Evolutionary conservation across 2,113 vertebrate genomes (phyloP).

Genomic region (Oreotrochilus melanogaster): DNA sequence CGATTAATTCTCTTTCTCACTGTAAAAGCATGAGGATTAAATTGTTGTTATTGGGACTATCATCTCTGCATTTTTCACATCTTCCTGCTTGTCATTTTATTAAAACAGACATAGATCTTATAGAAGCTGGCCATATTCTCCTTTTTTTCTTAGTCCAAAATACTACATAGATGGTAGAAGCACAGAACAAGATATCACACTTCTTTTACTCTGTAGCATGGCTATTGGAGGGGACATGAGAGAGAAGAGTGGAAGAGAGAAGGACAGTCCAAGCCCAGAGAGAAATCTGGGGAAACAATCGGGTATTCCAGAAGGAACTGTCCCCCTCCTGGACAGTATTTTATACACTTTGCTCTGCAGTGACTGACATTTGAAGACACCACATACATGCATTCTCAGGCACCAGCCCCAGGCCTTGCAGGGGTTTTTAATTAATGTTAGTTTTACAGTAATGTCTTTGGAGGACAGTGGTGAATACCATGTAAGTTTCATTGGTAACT

Average conservation of each 20-base stretch:
- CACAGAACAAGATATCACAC: neutral
- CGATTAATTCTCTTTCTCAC: neutral
- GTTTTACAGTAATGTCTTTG: neutral
- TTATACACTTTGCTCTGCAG: neutral
- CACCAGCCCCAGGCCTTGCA: neutral
- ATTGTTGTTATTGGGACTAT: neutral
- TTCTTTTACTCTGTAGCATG: neutral
- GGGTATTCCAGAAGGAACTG: neutral
- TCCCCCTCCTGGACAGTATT: neutral
- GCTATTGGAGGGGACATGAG: neutral
- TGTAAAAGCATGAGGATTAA: neutral
- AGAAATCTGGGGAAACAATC: neutral
- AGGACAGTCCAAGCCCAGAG: neutral
- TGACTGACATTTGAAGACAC: neutral
- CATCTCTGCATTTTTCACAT: accelerated
- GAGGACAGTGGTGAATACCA: neutral
- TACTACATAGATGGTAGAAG: neutral
- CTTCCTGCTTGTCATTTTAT: neutral
- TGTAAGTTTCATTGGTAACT: neutral
- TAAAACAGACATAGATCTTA: neutral
- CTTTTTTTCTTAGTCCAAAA: slow-evolving; percentile 53
- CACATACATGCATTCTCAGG: neutral
- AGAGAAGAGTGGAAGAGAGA: neutral
- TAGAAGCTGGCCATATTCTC: neutral
- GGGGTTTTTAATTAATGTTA: neutral